Percentiles rank a stretch among this genome's conserved stretches.
These are phyloP conservation scores for Drosophila athabasca DNA, from an alignment of 1,140 invertebrate species.

Conservation along the genomic window DNA sequence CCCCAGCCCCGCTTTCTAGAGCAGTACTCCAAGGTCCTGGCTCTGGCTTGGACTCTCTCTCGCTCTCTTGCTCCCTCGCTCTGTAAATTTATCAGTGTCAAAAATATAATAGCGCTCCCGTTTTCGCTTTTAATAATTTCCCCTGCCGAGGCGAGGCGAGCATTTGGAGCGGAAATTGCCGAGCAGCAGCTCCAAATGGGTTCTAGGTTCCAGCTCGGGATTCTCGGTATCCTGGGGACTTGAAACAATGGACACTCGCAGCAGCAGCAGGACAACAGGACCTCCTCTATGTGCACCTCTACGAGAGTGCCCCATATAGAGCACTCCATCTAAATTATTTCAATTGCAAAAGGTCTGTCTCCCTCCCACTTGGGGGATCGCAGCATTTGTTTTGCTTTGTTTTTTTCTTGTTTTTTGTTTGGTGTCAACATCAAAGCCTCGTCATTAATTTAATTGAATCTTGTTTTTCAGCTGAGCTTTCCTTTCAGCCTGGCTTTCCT, in stretches of 20 bases:
- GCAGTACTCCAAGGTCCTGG: constrained; percentile 68
- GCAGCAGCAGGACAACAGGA: background rate
- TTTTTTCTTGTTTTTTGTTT: background rate
- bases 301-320: constrained; percentile 3
- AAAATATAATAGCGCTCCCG: constrained; percentile 76
- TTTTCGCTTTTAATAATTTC: constrained; percentile 82
- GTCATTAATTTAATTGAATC: constrained; percentile 75
- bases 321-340: constrained; percentile 51
- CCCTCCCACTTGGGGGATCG: background rate
- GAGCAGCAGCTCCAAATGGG: constrained; percentile 2
- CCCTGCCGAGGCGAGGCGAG: constrained; percentile 62
- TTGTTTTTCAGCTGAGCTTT: constrained; percentile 20
- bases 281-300: background rate
- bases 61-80: background rate
- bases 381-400: constrained; percentile 29
- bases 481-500: constrained; percentile 26
- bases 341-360: constrained; percentile 24
- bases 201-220: constrained; percentile 23
- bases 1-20: constrained; percentile 10
- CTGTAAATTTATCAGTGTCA: constrained; percentile 80
- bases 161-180: constrained; percentile 80
- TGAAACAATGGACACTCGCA: constrained; percentile 58
- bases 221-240: constrained; percentile 41
- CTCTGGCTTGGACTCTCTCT: background rate
- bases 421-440: constrained; percentile 50